phyloP scores from a whole-genome alignment of 2,113 vertebrate species.

The Rhegmatorhina hoffmannsi region DNA sequence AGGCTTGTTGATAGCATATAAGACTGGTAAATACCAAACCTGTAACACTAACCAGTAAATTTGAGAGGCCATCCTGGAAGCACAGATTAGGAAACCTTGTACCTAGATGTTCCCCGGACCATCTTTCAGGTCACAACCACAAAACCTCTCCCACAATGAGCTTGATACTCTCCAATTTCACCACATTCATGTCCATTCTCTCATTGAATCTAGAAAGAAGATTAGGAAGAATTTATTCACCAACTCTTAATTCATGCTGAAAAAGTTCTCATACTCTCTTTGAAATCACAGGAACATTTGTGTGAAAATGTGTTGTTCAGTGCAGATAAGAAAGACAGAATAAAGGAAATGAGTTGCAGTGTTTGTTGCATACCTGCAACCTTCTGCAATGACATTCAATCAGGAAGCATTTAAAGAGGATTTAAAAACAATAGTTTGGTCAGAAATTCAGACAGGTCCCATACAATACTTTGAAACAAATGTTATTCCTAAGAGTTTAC shows the following conservation, averaged over 20 bases:
- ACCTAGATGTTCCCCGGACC: neutral
- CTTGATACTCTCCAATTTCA: slow-evolving; percentile 23
- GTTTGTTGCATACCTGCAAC: slow-evolving; percentile 23
- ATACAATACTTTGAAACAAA: neutral
- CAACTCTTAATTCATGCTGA: neutral
- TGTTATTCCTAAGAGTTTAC: slow-evolving; percentile 28
- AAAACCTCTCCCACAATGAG: neutral
- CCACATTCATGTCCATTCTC: neutral
- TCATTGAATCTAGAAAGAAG: slow-evolving; percentile 29
- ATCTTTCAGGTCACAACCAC: neutral
- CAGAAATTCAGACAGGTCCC: slow-evolving; percentile 41
- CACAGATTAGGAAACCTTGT: neutral
- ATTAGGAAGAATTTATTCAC: neutral
- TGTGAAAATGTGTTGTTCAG: neutral
- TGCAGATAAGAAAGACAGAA: neutral
- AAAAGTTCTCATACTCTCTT: neutral
- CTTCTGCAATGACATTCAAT: neutral
- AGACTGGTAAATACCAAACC: neutral
- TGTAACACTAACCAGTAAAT: neutral
- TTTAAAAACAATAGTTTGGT: slow-evolving; percentile 56
- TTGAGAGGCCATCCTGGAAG: neutral
- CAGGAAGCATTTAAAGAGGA: slow-evolving; percentile 44
- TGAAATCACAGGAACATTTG: neutral
- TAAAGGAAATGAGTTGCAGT: neutral
- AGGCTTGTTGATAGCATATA: neutral